These are phyloP conservation scores for Saguinus imperator DNA, from an alignment of 2,113 vertebrate species.

Conservation along the genomic window DNA sequence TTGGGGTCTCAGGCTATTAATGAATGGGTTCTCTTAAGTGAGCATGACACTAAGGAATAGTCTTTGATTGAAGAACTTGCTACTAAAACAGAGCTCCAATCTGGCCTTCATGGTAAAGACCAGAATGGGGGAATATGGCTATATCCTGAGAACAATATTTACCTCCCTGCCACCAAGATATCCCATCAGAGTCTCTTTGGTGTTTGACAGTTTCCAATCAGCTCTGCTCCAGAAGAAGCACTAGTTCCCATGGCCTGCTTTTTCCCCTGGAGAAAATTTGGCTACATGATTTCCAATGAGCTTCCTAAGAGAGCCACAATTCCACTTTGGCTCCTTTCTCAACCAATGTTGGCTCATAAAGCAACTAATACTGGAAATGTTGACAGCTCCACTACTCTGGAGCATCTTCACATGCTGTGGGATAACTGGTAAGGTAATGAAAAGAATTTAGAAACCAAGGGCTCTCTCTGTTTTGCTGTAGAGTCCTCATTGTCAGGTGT, in stretches of 20 bases:
- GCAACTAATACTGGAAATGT: background rate
- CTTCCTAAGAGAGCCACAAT: background rate
- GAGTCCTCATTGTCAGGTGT: background rate
- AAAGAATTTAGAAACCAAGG: background rate
- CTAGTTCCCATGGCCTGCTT: background rate
- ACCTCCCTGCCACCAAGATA: background rate
- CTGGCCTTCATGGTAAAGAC: background rate
- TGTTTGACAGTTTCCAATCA: background rate
- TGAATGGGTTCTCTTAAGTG: background rate
- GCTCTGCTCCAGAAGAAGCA: background rate
- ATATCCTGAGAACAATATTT: background rate
- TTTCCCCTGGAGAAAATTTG: background rate
- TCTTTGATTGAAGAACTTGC: background rate
- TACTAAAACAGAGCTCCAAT: background rate
- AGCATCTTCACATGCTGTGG: background rate
- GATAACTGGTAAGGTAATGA: background rate
- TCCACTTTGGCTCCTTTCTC: background rate
- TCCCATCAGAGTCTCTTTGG: background rate
- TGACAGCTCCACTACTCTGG: background rate
- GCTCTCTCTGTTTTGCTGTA: background rate
- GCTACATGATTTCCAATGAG: background rate
- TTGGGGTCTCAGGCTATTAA: background rate
- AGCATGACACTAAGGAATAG: background rate
- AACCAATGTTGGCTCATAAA: background rate
- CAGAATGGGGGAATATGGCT: background rate